Percentiles rank a stretch among this genome's conserved stretches.
These are phyloP conservation scores for Chirona hameri DNA, from an alignment of 2,888 invertebrate species.

Conservation along the genomic window DNA sequence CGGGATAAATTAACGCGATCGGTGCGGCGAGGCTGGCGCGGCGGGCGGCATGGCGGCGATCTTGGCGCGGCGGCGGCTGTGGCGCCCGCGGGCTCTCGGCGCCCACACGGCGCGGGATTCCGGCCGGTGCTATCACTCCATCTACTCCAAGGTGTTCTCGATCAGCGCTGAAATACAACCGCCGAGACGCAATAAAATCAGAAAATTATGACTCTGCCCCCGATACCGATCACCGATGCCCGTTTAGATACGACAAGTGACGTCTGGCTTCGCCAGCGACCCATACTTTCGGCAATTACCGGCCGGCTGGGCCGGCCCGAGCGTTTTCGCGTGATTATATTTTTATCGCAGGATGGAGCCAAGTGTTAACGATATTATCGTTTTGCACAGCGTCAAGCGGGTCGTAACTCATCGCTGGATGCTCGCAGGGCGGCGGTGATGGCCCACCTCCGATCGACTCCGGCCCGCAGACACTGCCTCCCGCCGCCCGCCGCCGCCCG, in stretches of 20 bases:
- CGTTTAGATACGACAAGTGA: background rate
- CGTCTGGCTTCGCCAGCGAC: background rate
- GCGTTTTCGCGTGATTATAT: background rate
- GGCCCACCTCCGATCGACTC: background rate
- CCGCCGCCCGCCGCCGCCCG: background rate
- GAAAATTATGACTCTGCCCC: background rate
- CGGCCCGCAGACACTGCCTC: background rate
- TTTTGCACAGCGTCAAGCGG: slow-evolving; percentile 23
- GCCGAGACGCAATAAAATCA: background rate
- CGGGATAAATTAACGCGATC: no score
- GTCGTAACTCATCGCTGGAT: background rate
- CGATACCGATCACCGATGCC: background rate
- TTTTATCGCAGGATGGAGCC: slow-evolving; percentile 27
- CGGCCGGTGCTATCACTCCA: background rate
- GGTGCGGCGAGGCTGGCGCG: background rate
- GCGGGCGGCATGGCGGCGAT: background rate
- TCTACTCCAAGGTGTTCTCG: slow-evolving; percentile 24
- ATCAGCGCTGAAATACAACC: slow-evolving; percentile 3
- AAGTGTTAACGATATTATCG: slow-evolving; percentile 29
- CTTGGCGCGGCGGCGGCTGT: background rate
- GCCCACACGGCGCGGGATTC: background rate
- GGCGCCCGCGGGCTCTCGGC: background rate
- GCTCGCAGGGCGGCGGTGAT: background rate
- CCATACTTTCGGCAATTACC: slow-evolving; percentile 2
- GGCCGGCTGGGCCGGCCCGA: background rate